phyloP scores from a whole-genome alignment of 2,888 invertebrate genomes.

The Zygothrica quintamaculata region DNA sequence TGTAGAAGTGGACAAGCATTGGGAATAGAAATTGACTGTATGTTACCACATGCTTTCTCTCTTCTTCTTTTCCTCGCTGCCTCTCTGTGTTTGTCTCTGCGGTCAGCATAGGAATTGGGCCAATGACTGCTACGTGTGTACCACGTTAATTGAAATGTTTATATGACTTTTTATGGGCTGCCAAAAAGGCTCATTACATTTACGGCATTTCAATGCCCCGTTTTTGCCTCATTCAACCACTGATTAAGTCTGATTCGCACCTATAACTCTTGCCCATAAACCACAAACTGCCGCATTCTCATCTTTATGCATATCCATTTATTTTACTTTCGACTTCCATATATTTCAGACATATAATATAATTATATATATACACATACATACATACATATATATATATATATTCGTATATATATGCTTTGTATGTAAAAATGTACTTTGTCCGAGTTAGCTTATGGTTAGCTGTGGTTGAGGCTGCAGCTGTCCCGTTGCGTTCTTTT shows the following conservation, averaged over 20 bases:
- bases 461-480: conserved; percentile 22
- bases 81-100: too few species aligned
- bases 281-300: conserved; percentile 13
- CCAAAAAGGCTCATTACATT: conserved; percentile 77
- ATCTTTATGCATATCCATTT: conserved; percentile 15
- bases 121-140: conserved; percentile 61
- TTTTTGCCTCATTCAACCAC: conserved; percentile 43
- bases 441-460: conserved; percentile 48
- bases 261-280: conserved; percentile 57
- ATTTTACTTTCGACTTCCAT: too few species aligned
- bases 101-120: conserved; percentile 14
- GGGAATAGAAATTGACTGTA: background rate
- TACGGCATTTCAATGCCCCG: conserved; percentile 66
- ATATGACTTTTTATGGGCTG: conserved; percentile 80
- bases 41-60: too few species aligned
- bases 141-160: conserved; percentile 78
- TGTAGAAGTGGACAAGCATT: background rate
- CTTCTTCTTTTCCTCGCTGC: too few species aligned
- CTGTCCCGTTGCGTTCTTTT: conserved; percentile 48
- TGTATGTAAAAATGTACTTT: conserved; percentile 66
- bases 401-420: background rate
- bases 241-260: conserved; percentile 71
- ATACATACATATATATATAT: conserved; percentile 1
- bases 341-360: too few species aligned
- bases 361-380: background rate